These are phyloP conservation scores for Enteromius anoplus DNA, from an alignment of 2,797 vertebrate genomes.

Conservation along the genomic window DNA sequence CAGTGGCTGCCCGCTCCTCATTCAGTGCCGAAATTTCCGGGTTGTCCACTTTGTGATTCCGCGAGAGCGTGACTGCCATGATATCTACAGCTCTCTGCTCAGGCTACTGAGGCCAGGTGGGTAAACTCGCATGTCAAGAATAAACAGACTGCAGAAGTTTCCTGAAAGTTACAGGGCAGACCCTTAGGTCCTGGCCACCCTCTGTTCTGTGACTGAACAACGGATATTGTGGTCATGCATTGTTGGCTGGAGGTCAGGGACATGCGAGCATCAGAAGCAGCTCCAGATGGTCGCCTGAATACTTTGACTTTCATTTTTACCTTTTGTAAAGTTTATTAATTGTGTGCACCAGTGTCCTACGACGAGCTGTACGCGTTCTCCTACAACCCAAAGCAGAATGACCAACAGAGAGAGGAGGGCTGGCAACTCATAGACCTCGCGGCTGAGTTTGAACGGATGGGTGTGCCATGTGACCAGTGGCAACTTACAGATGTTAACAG, in stretches of 20 bases:
- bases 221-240: neutral
- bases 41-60: conserved; percentile 93
- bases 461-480: conserved; percentile 92
- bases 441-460: conserved; percentile 93
- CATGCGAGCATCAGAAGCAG: neutral
- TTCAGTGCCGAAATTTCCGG: conserved; percentile 96
- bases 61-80: conserved; percentile 94
- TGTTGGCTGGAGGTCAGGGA: conserved; percentile 34
- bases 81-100: conserved; percentile 94
- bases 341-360: conserved; percentile 76
- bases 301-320: conserved; percentile 12
- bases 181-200: neutral
- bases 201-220: conserved; percentile 3
- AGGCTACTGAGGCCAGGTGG: conserved; percentile 89
- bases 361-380: conserved; percentile 97
- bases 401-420: conserved; percentile 87
- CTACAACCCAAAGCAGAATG: conserved; percentile 97
- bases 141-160: conserved; percentile 25
- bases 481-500: conserved; percentile 93
- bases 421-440: conserved; percentile 92
- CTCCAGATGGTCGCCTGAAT: conserved; percentile 45
- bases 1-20: conserved; percentile 92
- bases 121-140: conserved; percentile 13
- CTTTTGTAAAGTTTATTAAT: conserved; percentile 14
- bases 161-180: conserved; percentile 28